Percentiles rank a stretch among this genome's conserved stretches.
Evolutionary conservation across 2,888 invertebrate genomes (phyloP).

Genomic region (Eledona agricola): DNA sequence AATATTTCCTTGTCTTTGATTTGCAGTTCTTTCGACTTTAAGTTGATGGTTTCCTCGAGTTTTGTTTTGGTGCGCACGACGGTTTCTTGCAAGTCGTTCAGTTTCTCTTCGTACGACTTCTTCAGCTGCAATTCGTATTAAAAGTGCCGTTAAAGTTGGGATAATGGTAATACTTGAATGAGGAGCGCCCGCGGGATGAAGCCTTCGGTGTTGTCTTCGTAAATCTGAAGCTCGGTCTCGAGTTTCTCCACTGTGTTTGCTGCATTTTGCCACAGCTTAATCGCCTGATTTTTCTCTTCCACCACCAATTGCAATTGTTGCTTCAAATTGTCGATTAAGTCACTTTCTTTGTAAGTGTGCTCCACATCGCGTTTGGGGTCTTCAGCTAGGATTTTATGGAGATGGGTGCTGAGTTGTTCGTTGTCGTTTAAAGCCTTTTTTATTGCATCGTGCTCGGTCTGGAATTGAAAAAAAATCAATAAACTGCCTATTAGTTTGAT

Average conservation of each 20-base stretch:
- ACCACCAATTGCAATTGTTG: constrained; percentile 44
- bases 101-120: constrained; percentile 64
- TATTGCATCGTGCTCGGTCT: constrained; percentile 46
- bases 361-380: constrained; percentile 13
- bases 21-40: constrained; percentile 61
- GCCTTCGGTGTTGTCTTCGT: constrained; percentile 55
- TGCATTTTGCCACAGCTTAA: constrained; percentile 73
- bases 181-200: constrained; percentile 54
- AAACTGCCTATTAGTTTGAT: too few species aligned
- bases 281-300: constrained; percentile 73
- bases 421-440: constrained; percentile 48
- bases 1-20: constrained; percentile 60
- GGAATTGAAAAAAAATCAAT: too few species aligned
- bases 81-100: constrained; percentile 65
- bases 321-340: constrained; percentile 48
- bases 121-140: too few species aligned
- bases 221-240: constrained; percentile 72
- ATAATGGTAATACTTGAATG: constrained; percentile 44
- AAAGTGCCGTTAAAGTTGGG: constrained; percentile 33
- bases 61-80: constrained; percentile 37
- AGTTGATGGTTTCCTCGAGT: constrained; percentile 39
- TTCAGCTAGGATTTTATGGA: constrained; percentile 31
- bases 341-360: constrained; percentile 35
- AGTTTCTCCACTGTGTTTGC: constrained; percentile 72
- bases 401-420: constrained; percentile 40